Percentiles rank a stretch among this genome's conserved stretches.
Evolutionary conservation across 2,888 invertebrate genomes (phyloP).

Genomic region (Nomada flava): DNA sequence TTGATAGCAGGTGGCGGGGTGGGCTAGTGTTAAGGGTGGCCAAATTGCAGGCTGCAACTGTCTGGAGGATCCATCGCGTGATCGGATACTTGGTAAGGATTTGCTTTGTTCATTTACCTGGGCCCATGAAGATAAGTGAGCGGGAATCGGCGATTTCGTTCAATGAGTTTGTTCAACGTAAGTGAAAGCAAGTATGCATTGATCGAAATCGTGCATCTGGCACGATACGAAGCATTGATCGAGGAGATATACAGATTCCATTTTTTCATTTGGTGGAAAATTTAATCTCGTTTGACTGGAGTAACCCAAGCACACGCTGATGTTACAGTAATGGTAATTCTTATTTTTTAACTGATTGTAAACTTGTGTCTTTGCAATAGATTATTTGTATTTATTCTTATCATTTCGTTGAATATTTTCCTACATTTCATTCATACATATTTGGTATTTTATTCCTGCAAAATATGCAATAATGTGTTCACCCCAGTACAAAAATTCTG

Average conservation of each 20-base stretch:
- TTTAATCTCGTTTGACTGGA: too few species aligned
- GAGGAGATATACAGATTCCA: too few species aligned
- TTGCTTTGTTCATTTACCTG: constrained; percentile 15
- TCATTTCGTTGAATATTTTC: too few species aligned
- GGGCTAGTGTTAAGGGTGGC: constrained; percentile 17
- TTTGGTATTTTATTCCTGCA: too few species aligned
- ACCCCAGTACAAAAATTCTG: neutral
- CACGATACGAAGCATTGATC: neutral
- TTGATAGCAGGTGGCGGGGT: constrained; percentile 59
- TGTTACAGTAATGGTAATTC: too few species aligned
- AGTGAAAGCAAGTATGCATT: neutral
- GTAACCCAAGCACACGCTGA: too few species aligned
- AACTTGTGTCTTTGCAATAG: too few species aligned
- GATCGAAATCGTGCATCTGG: neutral
- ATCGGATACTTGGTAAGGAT: neutral
- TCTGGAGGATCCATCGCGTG: constrained; percentile 53
- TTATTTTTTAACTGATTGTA: too few species aligned
- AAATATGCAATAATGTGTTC: neutral
- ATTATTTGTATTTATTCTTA: too few species aligned
- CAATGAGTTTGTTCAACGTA: constrained; percentile 43
- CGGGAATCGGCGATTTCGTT: neutral
- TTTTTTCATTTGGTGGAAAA: too few species aligned
- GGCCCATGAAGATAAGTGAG: neutral
- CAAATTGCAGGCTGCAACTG: constrained; percentile 52
- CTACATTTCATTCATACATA: too few species aligned